phyloP scores from a whole-genome alignment of 2,888 invertebrate genomes.

The Labia minor region DNA sequence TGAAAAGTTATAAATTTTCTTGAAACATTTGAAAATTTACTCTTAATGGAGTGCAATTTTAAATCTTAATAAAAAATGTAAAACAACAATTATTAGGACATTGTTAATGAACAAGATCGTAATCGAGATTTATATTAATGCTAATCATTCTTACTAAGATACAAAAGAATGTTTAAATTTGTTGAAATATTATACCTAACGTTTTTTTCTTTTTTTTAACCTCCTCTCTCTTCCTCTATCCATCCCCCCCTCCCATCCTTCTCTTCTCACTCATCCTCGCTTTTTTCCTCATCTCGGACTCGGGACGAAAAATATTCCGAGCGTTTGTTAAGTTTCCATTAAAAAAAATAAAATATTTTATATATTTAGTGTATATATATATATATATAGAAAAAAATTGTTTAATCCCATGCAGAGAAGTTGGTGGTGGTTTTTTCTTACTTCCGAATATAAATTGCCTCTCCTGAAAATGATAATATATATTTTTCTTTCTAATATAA shows the following conservation, averaged over 20 bases:
- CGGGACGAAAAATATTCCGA: not conserved
- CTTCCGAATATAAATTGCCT: slow-evolving; percentile 13
- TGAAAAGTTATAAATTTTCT: too few relatives aligned
- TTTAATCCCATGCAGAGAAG: slow-evolving; percentile 13
- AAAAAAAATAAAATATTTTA: slow-evolving; percentile 13
- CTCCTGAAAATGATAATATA: slow-evolving; percentile 7
- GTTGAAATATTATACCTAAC: slow-evolving; percentile 4
- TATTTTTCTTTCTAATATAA: slow-evolving; percentile 13
- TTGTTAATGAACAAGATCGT: slow-evolving; percentile 13
- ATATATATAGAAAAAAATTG: not conserved
- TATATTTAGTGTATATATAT: not conserved
- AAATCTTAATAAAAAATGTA: not conserved
- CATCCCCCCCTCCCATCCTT: not conserved
- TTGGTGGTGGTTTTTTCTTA: slow-evolving; percentile 13
- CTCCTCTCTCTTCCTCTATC: not conserved
- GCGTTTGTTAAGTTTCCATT: slow-evolving; percentile 13
- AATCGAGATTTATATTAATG: slow-evolving; percentile 1
- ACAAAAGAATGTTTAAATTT: slow-evolving; percentile 13
- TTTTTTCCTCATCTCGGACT: too few relatives aligned
- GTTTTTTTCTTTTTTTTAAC: not conserved
- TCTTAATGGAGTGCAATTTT: not conserved
- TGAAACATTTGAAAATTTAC: too few relatives aligned
- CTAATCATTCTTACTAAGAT: not conserved
- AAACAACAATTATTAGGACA: not conserved
- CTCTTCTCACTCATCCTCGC: too few relatives aligned